These are phyloP conservation scores for Archaeoteleia sp. DNA, from an alignment of 2,888 invertebrate genomes.

Conservation along the genomic window DNA sequence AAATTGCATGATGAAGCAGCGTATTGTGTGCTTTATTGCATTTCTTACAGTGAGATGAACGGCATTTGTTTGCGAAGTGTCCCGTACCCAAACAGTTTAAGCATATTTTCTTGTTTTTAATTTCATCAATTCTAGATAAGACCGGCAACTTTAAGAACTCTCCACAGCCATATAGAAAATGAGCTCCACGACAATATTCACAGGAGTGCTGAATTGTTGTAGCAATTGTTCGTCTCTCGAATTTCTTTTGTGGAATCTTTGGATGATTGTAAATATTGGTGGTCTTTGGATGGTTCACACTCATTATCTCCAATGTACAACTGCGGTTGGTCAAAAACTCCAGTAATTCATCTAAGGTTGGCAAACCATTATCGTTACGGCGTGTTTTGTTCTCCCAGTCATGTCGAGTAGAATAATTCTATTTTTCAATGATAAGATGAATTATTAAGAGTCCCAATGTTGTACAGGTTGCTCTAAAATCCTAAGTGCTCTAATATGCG, in stretches of 20 bases:
- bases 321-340: conserved; percentile 2
- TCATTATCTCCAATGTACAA: conserved; percentile 1
- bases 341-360: background rate
- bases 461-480: background rate
- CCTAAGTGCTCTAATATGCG: background rate
- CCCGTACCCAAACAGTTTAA: conserved; percentile 3
- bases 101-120: background rate
- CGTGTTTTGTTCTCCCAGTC: conserved; percentile 5
- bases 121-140: background rate
- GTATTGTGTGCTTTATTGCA: conserved; percentile 6
- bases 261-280: too few species aligned
- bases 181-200: conserved; percentile 2
- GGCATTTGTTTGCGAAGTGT: conserved; percentile 1
- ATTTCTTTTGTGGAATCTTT: background rate
- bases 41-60: conserved; percentile 1
- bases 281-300: background rate
- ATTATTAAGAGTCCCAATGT: conserved; percentile 5
- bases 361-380: background rate
- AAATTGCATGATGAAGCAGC: conserved; percentile 2
- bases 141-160: background rate
- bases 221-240: background rate
- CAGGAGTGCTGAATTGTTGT: conserved; percentile 1
- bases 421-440: conserved; percentile 10
- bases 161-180: background rate
- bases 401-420: background rate